Base-by-base conservation (phyloP, 2,797 vertebrate genomes). In the Peromyscus attwateri region DNA sequence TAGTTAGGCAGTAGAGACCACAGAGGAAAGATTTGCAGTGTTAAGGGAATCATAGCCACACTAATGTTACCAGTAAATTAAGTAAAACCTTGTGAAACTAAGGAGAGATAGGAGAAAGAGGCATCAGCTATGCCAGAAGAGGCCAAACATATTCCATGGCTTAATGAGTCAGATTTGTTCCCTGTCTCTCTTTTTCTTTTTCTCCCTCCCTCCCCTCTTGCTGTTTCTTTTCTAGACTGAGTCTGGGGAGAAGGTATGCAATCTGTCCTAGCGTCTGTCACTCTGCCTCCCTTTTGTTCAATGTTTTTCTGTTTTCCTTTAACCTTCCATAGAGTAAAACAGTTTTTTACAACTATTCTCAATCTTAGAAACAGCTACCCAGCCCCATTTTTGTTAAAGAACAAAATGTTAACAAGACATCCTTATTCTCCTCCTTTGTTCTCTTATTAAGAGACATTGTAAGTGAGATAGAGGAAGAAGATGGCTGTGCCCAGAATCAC, bases 281-380 rank as follows among this genome's bases (percentile, higher is more conserved):
- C 40, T 89, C 91, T 66, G 71, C 66, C 40, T 95, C 25, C 23
- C 79, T 73, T 95, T 93, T 94, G 85, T 68, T 96, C 66, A 84
- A 55, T 95, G 88, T 93, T 95, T 95, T 91, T 68, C 81, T 96
- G 64, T 95, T 97, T 97, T 90, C 91, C 52, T 94, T 91, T 94
- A 96, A 95, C 83, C 85, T 94, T 68, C 40, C 68, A 81, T 76
- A 19, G 25, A 85, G 1, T 73, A 85, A 95, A 95, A 29, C 16
- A 57, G 46, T 52, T 95, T n/a, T 91, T 83, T 49, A 57, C 34
- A 77, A 68, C 29, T 25, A 87, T 64, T 89, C 40, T 80, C 88
- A 64, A 19, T 82, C 52, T 52, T 55, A 43, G 34, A 93, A 76
- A 82, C 29, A 57, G 52, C 57, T 85, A 95, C 76, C 55, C 80